These are phyloP conservation scores for Scytalopus superciliaris DNA, from an alignment of 2,113 vertebrate genomes.

Conservation along the genomic window DNA sequence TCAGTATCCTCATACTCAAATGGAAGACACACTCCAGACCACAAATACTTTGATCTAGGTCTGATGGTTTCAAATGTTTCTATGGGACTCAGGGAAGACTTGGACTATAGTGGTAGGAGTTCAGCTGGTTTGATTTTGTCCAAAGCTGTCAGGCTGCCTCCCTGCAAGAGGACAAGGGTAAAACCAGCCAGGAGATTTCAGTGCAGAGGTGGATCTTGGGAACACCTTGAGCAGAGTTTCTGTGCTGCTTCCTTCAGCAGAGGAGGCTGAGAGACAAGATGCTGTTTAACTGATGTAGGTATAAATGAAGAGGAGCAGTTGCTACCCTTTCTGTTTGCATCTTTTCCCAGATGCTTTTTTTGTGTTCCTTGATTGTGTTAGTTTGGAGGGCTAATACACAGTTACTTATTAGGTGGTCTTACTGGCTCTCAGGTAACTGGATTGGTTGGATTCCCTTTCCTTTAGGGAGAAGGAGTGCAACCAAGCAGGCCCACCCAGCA, in stretches of 20 bases:
- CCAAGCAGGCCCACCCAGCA: background rate
- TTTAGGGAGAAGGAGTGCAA: background rate
- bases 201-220: background rate
- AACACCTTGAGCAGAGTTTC: background rate
- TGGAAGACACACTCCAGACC: background rate
- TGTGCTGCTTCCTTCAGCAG: background rate
- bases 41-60: background rate
- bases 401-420: background rate
- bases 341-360: background rate
- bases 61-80: background rate
- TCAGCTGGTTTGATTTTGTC: background rate
- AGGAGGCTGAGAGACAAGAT: background rate
- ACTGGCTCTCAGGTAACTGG: background rate
- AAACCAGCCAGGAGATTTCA: background rate
- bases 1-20: background rate
- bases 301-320: background rate
- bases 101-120: background rate
- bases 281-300: background rate
- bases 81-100: background rate
- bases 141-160: background rate
- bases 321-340: background rate
- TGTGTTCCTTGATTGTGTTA: accelerated
- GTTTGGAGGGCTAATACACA: background rate
- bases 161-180: background rate
- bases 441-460: background rate